A percentile compares a stretch with the other conserved stretches of the same genome.
Conservation (phyloP, 2,888 invertebrate genomes). For the Aelia acuminata region DNA sequence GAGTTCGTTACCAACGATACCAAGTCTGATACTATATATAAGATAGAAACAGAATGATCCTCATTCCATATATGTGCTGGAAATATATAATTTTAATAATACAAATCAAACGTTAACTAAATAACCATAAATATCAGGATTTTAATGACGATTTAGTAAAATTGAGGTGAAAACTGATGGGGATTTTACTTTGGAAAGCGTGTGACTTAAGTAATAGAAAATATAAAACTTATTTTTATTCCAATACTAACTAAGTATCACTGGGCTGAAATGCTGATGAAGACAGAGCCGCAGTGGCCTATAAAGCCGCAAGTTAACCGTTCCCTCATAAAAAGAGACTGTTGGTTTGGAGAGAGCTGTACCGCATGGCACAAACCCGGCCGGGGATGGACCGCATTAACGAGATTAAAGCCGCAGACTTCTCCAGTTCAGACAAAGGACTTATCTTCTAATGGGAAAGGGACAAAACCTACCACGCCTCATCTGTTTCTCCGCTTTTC, state of each 20-base stretch:
- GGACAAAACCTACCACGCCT: slow-evolving; percentile 42
- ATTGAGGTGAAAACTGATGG: too few relatives aligned
- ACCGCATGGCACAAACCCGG: too few relatives aligned
- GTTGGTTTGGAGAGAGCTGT: background rate
- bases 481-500: slow-evolving; percentile 46
- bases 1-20: too few relatives aligned
- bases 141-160: too few relatives aligned
- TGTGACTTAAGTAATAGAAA: too few relatives aligned
- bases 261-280: background rate
- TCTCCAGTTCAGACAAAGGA: slow-evolving; percentile 5
- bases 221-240: background rate
- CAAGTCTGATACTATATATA: too few relatives aligned
- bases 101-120: too few relatives aligned
- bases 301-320: background rate
- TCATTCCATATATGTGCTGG: too few relatives aligned
- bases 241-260: background rate
- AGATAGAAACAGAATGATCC: too few relatives aligned
- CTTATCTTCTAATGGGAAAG: slow-evolving; percentile 22
- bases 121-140: too few relatives aligned
- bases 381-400: slow-evolving; percentile 27
- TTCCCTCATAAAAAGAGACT: background rate
- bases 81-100: too few relatives aligned
- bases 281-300: background rate
- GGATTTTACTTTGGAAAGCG: too few relatives aligned
- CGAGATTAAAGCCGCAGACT: slow-evolving; percentile 10